These are phyloP conservation scores for Rhagoletis zephyria DNA, from an alignment of 1,140 invertebrate species.

Conservation along the genomic window DNA sequence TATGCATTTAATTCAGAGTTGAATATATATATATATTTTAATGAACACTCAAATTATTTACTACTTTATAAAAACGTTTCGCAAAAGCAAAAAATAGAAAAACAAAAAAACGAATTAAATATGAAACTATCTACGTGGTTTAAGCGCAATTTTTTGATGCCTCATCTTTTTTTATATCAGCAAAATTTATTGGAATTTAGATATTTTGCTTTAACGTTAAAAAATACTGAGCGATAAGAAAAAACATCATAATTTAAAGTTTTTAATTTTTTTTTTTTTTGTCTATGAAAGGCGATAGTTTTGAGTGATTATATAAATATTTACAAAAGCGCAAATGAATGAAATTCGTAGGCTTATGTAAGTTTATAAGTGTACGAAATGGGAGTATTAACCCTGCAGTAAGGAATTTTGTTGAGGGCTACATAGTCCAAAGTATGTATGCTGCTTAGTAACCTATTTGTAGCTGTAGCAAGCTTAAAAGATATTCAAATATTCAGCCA, in stretches of 20 bases:
- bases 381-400: not conserved
- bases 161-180: not conserved
- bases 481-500: too few relatives aligned
- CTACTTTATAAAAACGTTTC: too few relatives aligned
- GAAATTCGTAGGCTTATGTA: not conserved
- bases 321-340: not conserved
- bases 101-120: slow-evolving; percentile 9
- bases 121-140: not conserved
- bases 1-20: not conserved
- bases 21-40: not conserved
- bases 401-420: too few relatives aligned
- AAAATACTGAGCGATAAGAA: not conserved
- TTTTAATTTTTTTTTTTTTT: slow-evolving; percentile 6
- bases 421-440: too few relatives aligned
- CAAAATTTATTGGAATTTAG: not conserved
- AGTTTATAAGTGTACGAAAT: not conserved
- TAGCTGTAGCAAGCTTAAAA: too few relatives aligned
- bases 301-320: not conserved
- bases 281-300: not conserved
- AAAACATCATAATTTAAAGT: slow-evolving; percentile 4
- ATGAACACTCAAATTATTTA: slow-evolving; percentile 15
- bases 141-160: not conserved
- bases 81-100: not conserved
- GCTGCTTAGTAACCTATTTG: too few relatives aligned
- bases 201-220: too few relatives aligned